Conservation (phyloP, 2,888 invertebrate species). For the Argyra leucocephala region DNA sequence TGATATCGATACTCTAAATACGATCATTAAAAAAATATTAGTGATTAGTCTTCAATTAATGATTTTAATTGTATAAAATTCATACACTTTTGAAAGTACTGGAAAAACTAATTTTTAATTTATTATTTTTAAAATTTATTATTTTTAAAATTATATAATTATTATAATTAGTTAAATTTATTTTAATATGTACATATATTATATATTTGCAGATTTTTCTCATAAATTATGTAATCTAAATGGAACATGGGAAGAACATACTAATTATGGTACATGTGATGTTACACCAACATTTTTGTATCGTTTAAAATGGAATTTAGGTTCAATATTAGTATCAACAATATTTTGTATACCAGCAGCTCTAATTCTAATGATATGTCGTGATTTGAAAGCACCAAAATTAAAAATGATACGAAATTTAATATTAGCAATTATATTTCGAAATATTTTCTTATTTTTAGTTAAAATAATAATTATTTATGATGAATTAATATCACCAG, state of each 20-base stretch:
- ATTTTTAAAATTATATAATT: no score
- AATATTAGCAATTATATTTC: constrained; percentile 49
- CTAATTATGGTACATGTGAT: constrained; percentile 52
- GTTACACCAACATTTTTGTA: constrained; percentile 47
- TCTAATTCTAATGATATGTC: constrained; percentile 49
- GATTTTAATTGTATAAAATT: no score
- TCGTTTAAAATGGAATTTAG: constrained; percentile 49
- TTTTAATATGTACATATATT: no score
- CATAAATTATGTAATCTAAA: constrained; percentile 48
- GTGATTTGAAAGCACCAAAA: constrained; percentile 47
- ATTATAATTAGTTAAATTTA: no score
- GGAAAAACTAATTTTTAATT: no score
- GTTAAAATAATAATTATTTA: constrained; percentile 47
- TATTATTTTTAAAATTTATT: no score
- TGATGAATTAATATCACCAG: constrained; percentile 45
- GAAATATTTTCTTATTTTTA: constrained; percentile 50
- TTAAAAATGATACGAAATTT: constrained; percentile 53
- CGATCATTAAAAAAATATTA: no score
- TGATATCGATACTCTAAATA: no score
- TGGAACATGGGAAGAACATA: constrained; percentile 50
- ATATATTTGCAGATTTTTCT: constrained; percentile 49
- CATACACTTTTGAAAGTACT: no score
- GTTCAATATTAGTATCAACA: constrained; percentile 47
- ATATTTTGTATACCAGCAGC: constrained; percentile 50
- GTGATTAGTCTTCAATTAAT: no score